These are phyloP conservation scores for Neuroscelio doddi DNA, from an alignment of 2,888 invertebrate genomes.

Conservation along the genomic window DNA sequence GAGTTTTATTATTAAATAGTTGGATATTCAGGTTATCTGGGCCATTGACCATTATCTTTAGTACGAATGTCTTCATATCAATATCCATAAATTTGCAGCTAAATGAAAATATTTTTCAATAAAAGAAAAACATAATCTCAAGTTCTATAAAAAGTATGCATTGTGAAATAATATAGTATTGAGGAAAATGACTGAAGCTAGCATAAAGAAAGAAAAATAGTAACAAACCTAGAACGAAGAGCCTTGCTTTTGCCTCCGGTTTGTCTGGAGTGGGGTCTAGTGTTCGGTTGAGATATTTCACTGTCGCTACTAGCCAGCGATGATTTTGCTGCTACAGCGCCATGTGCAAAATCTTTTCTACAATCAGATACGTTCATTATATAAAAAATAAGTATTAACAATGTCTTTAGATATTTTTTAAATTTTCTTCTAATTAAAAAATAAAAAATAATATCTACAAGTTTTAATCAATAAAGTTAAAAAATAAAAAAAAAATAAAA, in stretches of 20 bases:
- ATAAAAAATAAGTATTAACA: neutral
- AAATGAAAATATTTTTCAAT: neutral
- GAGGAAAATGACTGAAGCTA: neutral
- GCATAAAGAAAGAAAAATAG: neutral
- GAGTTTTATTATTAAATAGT: no score
- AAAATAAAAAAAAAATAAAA: neutral
- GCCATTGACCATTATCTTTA: no score
- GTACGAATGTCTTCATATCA: no score
- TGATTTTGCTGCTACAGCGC: constrained; percentile 72
- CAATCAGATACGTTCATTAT: neutral
- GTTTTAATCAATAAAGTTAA: no score
- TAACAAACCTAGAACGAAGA: constrained; percentile 59
- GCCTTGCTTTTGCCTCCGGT: constrained; percentile 57
- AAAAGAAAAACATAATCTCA: neutral
- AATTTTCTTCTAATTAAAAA: no score
- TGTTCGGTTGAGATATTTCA: constrained; percentile 73
- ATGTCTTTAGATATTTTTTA: no score
- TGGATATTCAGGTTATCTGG: no score
- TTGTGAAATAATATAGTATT: neutral
- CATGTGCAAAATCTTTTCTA: constrained; percentile 79
- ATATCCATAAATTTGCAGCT: no score
- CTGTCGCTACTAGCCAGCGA: constrained; percentile 75
- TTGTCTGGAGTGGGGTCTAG: constrained; percentile 67
- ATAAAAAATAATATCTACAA: no score
- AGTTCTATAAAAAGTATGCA: neutral